These are phyloP conservation scores for Leucophenga maculata DNA, from an alignment of 2,888 invertebrate genomes.

Conservation along the genomic window DNA sequence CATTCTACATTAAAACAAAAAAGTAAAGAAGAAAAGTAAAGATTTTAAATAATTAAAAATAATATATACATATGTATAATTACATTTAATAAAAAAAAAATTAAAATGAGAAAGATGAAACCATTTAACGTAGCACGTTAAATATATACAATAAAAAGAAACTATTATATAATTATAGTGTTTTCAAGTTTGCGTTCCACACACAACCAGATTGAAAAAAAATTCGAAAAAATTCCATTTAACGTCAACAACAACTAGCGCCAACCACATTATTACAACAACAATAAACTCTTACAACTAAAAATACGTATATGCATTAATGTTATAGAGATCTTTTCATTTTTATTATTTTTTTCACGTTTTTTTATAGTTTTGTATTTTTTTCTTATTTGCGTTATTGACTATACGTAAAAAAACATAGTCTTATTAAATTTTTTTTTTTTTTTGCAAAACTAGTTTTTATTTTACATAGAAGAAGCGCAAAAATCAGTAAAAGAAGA, in stretches of 20 bases:
- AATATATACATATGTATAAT: background rate
- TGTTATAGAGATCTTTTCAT: too few relatives aligned
- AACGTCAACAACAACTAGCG: background rate
- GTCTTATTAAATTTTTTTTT: too few relatives aligned
- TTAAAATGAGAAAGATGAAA: background rate
- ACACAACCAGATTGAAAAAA: background rate
- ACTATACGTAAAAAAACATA: too few relatives aligned
- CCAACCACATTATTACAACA: too few relatives aligned
- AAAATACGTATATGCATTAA: too few relatives aligned
- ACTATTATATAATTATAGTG: background rate
- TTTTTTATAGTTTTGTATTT: too few relatives aligned
- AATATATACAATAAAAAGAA: background rate
- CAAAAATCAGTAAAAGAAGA: background rate
- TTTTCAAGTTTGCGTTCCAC: constrained; percentile 8
- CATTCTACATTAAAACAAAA: constrained; percentile 9
- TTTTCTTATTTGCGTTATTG: too few relatives aligned
- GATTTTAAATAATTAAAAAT: background rate
- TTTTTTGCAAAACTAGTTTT: too few relatives aligned
- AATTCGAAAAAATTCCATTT: background rate
- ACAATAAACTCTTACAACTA: too few relatives aligned
- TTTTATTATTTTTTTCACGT: background rate
- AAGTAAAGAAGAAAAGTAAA: background rate
- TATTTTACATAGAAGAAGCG: background rate
- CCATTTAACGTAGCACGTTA: constrained; percentile 6
- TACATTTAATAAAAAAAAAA: constrained; percentile 4